Conservation (phyloP, 2,113 vertebrate species). For the Esox niger region DNA sequence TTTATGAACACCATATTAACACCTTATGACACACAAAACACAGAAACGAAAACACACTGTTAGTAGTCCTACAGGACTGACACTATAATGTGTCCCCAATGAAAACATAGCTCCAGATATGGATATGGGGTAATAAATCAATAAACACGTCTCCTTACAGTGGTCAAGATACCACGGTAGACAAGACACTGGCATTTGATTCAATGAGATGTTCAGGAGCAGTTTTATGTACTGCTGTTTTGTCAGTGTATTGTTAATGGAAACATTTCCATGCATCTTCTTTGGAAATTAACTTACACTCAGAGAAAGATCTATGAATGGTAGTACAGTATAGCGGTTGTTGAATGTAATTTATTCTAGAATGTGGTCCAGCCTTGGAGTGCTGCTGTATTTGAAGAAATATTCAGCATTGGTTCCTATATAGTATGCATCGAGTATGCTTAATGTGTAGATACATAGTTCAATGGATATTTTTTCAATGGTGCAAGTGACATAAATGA, state of each 20-base stretch:
- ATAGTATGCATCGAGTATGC: slow-evolving; percentile 20
- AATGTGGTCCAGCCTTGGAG: slow-evolving; percentile 52
- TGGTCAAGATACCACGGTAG: neutral
- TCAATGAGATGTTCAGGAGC: slow-evolving; percentile 2
- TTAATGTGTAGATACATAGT: slow-evolving; percentile 28
- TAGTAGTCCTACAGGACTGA: no score
- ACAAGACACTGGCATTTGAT: neutral
- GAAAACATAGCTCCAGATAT: neutral
- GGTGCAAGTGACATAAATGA: slow-evolving; percentile 11
- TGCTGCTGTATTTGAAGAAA: slow-evolving; percentile 26
- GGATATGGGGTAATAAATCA: neutral
- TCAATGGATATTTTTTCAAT: slow-evolving; percentile 39
- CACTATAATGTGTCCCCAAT: neutral
- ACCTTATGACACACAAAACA: neutral
- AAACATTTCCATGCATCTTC: neutral
- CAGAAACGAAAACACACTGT: no score
- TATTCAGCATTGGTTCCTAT: slow-evolving; percentile 18
- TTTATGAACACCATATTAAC: slow-evolving; percentile 57
- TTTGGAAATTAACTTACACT: slow-evolving; percentile 3
- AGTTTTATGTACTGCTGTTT: slow-evolving; percentile 20
- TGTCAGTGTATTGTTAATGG: slow-evolving; percentile 2
- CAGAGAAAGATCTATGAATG: slow-evolving; percentile 12
- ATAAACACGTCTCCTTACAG: neutral
- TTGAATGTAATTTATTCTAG: slow-evolving; percentile 63
- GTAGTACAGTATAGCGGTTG: slow-evolving; percentile 36